Evolutionary conservation across 1,140 invertebrate species (phyloP).

Genomic region (Ooceraea biroi): DNA sequence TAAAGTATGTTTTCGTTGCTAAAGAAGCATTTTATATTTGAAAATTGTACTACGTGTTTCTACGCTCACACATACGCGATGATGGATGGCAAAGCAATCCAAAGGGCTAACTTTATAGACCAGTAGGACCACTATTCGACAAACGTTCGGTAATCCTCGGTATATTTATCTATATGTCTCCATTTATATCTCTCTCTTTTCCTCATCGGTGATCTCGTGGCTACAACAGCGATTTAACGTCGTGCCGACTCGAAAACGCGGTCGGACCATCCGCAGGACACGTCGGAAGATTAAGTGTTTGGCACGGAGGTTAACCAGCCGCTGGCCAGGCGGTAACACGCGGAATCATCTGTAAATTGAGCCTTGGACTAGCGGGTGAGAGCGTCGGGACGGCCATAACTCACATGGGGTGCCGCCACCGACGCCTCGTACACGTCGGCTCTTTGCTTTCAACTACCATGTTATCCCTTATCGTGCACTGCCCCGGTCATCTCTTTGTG

Average conservation of each 20-base stretch:
- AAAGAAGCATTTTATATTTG: neutral
- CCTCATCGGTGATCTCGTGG: conserved; percentile 43
- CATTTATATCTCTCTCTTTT: conserved; percentile 31
- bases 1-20: neutral
- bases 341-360: conserved; percentile 88
- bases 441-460: conserved; percentile 67
- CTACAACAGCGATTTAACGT: conserved; percentile 73
- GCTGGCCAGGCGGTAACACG: conserved; percentile 86
- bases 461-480: conserved; percentile 77
- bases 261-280: conserved; percentile 70
- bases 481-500: conserved; percentile 66
- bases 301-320: conserved; percentile 84
- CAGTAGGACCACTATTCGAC: conserved; percentile 77
- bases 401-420: conserved; percentile 77
- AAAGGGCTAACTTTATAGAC: conserved; percentile 81
- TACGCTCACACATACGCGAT: conserved; percentile 70
- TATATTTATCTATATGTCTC: conserved; percentile 62
- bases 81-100: conserved; percentile 54
- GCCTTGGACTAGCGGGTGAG: conserved; percentile 84
- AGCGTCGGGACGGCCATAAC: conserved; percentile 84
- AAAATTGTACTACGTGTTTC: conserved; percentile 34
- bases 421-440: conserved; percentile 62
- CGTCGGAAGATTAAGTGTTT: conserved; percentile 87
- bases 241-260: conserved; percentile 73
- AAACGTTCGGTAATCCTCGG: conserved; percentile 48